These are phyloP conservation scores for Malurus cyaneus DNA, from an alignment of 2,113 vertebrate genomes.

Conservation along the genomic window DNA sequence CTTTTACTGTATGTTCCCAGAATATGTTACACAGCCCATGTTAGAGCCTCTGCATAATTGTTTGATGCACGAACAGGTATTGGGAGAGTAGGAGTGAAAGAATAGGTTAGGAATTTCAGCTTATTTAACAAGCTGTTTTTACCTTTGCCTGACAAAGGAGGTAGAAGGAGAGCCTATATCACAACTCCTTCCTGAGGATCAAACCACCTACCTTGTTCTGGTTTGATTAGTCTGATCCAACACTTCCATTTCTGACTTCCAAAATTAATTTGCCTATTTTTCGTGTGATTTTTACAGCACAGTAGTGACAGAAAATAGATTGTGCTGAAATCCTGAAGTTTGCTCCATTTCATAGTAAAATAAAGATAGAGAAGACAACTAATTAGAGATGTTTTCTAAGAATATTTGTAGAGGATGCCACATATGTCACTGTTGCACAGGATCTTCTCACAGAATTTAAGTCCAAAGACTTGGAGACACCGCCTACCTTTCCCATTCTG, in stretches of 20 bases:
- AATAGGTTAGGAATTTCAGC: neutral
- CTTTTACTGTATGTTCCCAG: neutral
- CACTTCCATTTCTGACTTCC: neutral
- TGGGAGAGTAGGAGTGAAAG: neutral
- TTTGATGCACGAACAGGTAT: neutral
- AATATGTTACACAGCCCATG: neutral
- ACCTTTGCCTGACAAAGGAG: neutral
- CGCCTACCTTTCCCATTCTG: neutral
- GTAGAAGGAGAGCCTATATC: neutral
- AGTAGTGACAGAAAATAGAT: neutral
- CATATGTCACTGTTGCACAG: neutral
- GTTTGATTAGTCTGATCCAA: neutral
- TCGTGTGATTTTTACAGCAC: neutral
- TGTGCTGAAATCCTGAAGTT: neutral
- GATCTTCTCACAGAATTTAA: neutral
- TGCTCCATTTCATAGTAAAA: neutral
- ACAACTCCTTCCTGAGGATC: neutral
- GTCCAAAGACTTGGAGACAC: rapidly evolving
- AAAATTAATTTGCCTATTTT: neutral
- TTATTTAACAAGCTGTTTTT: neutral
- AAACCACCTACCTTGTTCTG: neutral
- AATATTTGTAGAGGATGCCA: neutral
- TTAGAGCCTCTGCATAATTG: neutral
- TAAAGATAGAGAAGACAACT: neutral
- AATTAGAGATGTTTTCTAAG: neutral